Conservation (phyloP, 2,888 invertebrate genomes). For the Pemphredon lugubris region DNA sequence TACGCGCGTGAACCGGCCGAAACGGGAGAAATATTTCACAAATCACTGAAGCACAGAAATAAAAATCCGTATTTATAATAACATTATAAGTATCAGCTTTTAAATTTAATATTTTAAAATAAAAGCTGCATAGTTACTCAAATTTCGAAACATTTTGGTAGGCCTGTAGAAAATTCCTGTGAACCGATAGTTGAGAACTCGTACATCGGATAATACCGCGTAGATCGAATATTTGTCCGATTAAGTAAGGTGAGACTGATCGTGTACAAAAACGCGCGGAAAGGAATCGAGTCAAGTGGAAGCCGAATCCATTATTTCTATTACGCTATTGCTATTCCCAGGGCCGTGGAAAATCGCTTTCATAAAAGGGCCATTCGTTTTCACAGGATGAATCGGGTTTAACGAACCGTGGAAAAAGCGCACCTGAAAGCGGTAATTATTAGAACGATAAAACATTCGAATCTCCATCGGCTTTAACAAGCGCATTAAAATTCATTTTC, state of each 20-base stretch:
- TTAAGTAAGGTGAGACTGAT: not conserved
- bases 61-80: too few relatives aligned
- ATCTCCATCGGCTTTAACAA: constrained; percentile 27
- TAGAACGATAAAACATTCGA: constrained; percentile 28
- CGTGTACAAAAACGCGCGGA: not conserved
- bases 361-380: constrained; percentile 29
- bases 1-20: too few relatives aligned
- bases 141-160: too few relatives aligned
- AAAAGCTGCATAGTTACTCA: too few relatives aligned
- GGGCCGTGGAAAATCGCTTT: constrained; percentile 20
- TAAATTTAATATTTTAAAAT: too few relatives aligned
- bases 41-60: too few relatives aligned
- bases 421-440: constrained; percentile 47
- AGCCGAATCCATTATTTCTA: constrained; percentile 23
- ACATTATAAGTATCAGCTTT: too few relatives aligned
- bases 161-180: too few relatives aligned
- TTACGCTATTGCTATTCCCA: constrained; percentile 28
- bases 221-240: too few relatives aligned
- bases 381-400: constrained; percentile 50
- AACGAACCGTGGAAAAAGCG: constrained; percentile 49
- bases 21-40: too few relatives aligned
- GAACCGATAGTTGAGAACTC: too few relatives aligned
- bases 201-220: not conserved
- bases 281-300: constrained; percentile 12
- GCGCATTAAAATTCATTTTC: constrained; percentile 31